Conservation (phyloP, 2,113 vertebrate species). For the Callipepla californica region DNA sequence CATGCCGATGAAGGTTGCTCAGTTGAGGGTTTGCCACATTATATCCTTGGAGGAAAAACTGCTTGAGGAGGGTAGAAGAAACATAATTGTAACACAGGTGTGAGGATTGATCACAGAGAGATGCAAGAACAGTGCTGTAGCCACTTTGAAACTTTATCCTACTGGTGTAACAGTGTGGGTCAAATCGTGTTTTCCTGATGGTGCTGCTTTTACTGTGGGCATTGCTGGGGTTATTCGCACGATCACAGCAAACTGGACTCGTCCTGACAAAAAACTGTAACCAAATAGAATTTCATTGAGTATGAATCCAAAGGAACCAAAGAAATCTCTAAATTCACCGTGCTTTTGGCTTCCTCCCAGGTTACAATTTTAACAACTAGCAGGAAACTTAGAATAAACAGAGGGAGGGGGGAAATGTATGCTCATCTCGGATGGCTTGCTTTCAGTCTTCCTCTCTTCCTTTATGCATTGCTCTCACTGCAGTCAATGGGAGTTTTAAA, state of each 20-base stretch:
- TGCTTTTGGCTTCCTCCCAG: neutral
- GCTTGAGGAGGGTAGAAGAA: neutral
- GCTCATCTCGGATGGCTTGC: neutral
- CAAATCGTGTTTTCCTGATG: neutral
- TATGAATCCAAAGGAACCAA: neutral
- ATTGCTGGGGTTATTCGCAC: neutral
- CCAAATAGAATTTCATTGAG: neutral
- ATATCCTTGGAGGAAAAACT: neutral
- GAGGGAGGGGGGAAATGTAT: accelerated
- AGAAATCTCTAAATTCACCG: neutral
- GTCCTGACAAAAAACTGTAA: neutral
- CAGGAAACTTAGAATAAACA: neutral
- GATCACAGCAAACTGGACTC: neutral
- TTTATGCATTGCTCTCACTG: accelerated
- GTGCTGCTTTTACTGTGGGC: neutral
- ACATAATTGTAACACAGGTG: neutral
- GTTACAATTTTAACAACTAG: neutral
- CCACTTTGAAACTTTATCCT: neutral
- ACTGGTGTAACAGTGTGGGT: neutral
- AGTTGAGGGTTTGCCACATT: accelerated
- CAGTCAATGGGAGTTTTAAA: neutral
- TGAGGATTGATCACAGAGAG: neutral
- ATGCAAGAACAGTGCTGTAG: neutral
- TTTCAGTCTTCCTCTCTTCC: neutral
- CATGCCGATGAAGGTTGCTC: neutral